A percentile compares a stretch with the other conserved stretches of the same genome.
Evolutionary conservation across 2,797 vertebrate genomes (phyloP).

Genomic region (Amblyraja radiata): DNA sequence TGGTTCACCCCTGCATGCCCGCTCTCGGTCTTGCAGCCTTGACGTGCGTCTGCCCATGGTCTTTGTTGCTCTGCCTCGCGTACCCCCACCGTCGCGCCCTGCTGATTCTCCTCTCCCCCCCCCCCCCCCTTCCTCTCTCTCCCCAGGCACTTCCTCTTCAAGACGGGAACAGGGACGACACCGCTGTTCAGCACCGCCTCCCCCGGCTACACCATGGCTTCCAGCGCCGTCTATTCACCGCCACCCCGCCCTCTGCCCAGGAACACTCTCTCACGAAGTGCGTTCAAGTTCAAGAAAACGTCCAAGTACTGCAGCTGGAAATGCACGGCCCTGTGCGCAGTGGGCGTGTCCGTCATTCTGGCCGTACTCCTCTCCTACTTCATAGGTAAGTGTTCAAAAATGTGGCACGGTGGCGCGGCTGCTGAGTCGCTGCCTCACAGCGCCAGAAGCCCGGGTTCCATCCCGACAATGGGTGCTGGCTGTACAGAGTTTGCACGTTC

Average conservation of each 20-base stretch:
- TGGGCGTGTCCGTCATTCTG: slow-evolving; percentile 86
- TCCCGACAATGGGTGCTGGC: too few species aligned
- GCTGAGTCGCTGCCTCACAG: too few species aligned
- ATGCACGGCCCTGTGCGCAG: slow-evolving; percentile 88
- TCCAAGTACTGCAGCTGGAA: slow-evolving; percentile 97
- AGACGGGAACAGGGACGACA: slow-evolving; percentile 93
- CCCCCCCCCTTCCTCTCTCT: background rate
- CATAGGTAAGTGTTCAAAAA: slow-evolving; percentile 71
- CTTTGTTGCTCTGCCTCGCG: background rate
- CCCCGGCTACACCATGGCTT: slow-evolving; percentile 97
- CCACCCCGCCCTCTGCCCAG: slow-evolving; percentile 91
- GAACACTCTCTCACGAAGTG: slow-evolving; percentile 89
- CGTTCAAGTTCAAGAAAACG: slow-evolving; percentile 98
- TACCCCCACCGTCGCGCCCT: too few species aligned
- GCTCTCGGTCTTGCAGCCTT: too few species aligned
- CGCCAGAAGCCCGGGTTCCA: too few species aligned
- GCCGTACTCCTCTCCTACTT: slow-evolving; percentile 93
- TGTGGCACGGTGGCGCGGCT: too few species aligned
- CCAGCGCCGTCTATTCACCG: slow-evolving; percentile 92
- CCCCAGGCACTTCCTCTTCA: slow-evolving; percentile 96
- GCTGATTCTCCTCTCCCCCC: slow-evolving; percentile 35
- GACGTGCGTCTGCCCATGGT: too few species aligned
- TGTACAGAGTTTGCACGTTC: too few species aligned
- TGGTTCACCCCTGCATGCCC: background rate
- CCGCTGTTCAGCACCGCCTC: slow-evolving; percentile 94